Evolutionary conservation across 2,888 invertebrate genomes (phyloP).

Genomic region (Petrolisthes cinctipes): DNA sequence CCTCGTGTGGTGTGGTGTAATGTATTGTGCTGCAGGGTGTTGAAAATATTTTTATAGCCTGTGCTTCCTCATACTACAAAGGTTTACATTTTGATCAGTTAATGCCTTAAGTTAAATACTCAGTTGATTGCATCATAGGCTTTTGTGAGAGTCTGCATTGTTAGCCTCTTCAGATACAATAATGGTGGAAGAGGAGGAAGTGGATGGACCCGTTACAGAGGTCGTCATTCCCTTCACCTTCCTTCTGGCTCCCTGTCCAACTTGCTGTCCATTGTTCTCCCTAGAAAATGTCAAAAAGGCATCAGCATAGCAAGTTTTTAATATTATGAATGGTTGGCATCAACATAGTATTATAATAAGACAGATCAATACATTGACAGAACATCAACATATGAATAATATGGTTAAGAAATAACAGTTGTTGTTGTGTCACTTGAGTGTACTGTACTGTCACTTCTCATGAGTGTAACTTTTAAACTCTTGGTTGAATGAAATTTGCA

Average conservation of each 20-base stretch:
- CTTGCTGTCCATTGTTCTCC: conserved; percentile 14
- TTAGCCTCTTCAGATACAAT: conserved; percentile 11
- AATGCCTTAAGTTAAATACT: not conserved
- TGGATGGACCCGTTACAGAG: not conserved
- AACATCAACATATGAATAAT: no score
- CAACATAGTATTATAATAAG: not conserved
- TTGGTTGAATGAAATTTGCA: no score
- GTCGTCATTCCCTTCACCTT: conserved; percentile 39
- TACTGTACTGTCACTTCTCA: no score
- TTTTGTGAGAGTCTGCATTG: conserved; percentile 31
- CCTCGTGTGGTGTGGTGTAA: no score
- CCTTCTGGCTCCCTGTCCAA: conserved; percentile 49
- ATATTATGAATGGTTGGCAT: not conserved
- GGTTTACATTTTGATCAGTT: conserved; percentile 5
- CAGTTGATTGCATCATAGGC: conserved; percentile 11
- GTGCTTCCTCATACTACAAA: not conserved
- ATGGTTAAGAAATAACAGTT: no score
- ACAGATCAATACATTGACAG: no score
- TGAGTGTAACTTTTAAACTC: no score
- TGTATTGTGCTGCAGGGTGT: no score
- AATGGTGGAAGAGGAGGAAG: conserved; percentile 25
- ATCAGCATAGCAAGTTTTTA: not conserved
- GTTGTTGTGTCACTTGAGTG: no score
- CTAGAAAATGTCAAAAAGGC: conserved; percentile 22
- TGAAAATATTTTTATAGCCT: not conserved